phyloP scores from a whole-genome alignment of 2,888 invertebrate species.

The Hylaea fasciaria region DNA sequence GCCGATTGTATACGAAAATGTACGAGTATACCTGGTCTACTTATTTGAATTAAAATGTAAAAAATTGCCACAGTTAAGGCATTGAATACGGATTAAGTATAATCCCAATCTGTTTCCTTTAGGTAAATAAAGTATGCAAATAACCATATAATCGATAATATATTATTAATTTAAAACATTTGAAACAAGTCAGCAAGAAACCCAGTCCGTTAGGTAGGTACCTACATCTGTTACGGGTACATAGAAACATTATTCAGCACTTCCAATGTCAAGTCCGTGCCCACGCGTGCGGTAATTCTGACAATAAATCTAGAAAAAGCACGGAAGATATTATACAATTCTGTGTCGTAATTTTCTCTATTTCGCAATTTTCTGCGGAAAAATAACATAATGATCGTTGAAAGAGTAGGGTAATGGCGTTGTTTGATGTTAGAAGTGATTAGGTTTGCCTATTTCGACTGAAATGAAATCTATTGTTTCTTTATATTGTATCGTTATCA shows the following conservation, averaged over 20 bases:
- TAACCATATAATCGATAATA: too few species aligned
- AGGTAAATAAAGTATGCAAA: too few species aligned
- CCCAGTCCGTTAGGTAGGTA: not conserved
- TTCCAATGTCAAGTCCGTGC: slow-evolving; percentile 53
- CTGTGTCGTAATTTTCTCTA: slow-evolving; percentile 10
- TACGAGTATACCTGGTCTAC: too few species aligned
- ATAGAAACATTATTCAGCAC: slow-evolving; percentile 45
- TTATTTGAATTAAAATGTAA: too few species aligned
- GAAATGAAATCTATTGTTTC: not conserved
- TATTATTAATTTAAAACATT: too few species aligned
- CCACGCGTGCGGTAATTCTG: slow-evolving; percentile 40
- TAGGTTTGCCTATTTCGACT: not conserved
- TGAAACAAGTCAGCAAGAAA: too few species aligned
- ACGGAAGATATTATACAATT: slow-evolving; percentile 24
- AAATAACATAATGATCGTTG: not conserved
- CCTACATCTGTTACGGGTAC: not conserved
- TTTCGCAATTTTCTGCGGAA: slow-evolving; percentile 15
- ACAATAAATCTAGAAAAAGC: slow-evolving; percentile 39
- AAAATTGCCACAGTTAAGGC: too few species aligned
- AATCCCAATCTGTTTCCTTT: too few species aligned
- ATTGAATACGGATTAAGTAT: too few species aligned
- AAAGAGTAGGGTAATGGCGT: slow-evolving; percentile 16
- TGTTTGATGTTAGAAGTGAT: not conserved
- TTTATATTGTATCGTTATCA: not conserved
- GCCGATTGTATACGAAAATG: too few species aligned